A percentile compares a stretch with the other conserved stretches of the same genome.
phyloP scores from a whole-genome alignment of 1,140 invertebrate species.

The Hirudo medicinalis region DNA sequence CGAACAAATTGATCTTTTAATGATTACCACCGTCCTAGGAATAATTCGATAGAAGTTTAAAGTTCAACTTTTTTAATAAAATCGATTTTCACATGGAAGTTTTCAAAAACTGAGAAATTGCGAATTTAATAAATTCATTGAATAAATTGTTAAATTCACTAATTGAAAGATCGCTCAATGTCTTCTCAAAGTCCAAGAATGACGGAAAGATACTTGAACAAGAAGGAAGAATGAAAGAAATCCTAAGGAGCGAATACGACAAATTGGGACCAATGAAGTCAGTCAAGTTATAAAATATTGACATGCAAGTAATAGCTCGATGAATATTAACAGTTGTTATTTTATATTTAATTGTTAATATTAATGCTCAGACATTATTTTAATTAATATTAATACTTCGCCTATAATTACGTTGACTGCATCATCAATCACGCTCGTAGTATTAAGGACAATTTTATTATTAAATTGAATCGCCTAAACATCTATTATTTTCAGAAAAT shows the following conservation, averaged over 20 bases:
- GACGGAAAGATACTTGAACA: slow-evolving; percentile 7
- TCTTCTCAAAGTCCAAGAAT: neutral
- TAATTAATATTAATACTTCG: neutral
- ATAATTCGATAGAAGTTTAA: no score
- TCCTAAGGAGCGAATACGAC: slow-evolving; percentile 46
- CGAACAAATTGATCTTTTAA: neutral
- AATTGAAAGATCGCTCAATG: no score
- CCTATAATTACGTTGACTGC: no score
- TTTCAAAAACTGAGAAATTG: no score
- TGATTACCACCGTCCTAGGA: no score
- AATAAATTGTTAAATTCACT: no score
- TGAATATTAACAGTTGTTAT: neutral
- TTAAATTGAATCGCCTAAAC: no score
- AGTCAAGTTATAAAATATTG: slow-evolving; percentile 21
- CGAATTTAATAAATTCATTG: no score
- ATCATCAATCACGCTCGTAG: neutral
- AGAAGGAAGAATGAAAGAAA: slow-evolving; percentile 8
- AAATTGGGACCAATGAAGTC: slow-evolving; percentile 63
- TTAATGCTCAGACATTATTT: neutral
- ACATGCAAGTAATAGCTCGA: neutral
- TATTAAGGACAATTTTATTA: slow-evolving; percentile 6
- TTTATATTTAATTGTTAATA: no score
- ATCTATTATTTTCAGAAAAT: neutral
- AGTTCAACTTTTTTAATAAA: no score
- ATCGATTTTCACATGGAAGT: no score